Evolutionary conservation across 2,888 invertebrate genomes (phyloP).

Genomic region (Imbricaverruca yamaguchii): DNA sequence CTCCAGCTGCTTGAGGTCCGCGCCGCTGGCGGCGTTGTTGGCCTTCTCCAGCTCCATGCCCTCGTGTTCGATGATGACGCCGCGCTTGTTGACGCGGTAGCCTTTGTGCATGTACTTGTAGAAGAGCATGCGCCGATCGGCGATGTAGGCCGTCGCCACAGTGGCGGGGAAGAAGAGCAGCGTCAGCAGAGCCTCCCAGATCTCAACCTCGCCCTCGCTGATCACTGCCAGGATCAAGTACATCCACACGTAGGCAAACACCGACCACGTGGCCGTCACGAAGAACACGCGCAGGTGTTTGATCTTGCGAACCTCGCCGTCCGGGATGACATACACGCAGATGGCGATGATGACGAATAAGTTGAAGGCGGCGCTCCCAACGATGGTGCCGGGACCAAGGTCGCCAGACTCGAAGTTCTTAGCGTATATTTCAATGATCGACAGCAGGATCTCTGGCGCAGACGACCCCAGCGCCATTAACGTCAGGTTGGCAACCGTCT

Average conservation of each 20-base stretch:
- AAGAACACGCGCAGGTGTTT: conserved; percentile 95
- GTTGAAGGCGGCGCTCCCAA: conserved; percentile 98
- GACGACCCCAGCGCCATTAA: conserved; percentile 98
- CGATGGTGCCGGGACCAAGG: conserved; percentile 95
- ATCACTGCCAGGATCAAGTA: conserved; percentile 86
- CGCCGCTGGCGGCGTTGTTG: conserved; percentile 48
- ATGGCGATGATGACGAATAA: conserved; percentile 95
- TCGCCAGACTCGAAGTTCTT: conserved; percentile 94
- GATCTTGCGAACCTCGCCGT: conserved; percentile 82
- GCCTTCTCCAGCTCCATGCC: conserved; percentile 54
- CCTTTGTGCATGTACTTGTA: conserved; percentile 83
- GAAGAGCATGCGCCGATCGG: conserved; percentile 75
- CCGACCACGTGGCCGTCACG: conserved; percentile 94
- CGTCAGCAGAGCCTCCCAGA: conserved; percentile 95
- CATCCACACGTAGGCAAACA: conserved; percentile 98
- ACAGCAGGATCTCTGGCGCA: conserved; percentile 94
- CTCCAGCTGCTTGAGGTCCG: conserved; percentile 46
- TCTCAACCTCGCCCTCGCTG: conserved; percentile 77
- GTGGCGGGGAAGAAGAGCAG: conserved; percentile 95
- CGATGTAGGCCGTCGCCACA: conserved; percentile 91
- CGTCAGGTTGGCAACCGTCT: conserved; percentile 96
- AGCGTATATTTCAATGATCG: conserved; percentile 95
- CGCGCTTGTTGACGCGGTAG: conserved; percentile 80
- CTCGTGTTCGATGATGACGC: conserved; percentile 82
- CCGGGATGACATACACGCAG: conserved; percentile 84